Evolutionary conservation across 2,888 invertebrate genomes (phyloP).

Genomic region (Meliscaeva auricollis): DNA sequence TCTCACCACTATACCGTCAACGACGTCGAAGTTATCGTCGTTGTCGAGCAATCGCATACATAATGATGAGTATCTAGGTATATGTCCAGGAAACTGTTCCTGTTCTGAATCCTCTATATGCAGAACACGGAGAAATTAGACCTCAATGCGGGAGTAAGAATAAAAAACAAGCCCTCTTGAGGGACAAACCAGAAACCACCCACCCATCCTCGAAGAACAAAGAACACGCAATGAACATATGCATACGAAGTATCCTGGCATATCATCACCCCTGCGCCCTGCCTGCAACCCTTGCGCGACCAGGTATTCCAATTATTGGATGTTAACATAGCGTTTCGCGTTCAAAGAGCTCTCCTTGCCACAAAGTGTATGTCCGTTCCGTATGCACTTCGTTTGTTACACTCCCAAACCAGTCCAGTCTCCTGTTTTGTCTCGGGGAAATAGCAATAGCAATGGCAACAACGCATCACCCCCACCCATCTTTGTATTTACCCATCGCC

Average conservation of each 20-base stretch:
- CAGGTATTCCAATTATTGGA: conserved; percentile 75
- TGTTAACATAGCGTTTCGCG: conserved; percentile 76
- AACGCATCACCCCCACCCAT: conserved; percentile 47
- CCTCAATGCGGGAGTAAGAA: conserved; percentile 61
- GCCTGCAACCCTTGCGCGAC: conserved; percentile 50
- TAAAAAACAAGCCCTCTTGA: conserved; percentile 60
- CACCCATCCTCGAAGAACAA: conserved; percentile 26
- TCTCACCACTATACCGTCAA: background rate
- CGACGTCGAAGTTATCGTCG: background rate
- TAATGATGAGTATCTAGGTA: conserved; percentile 51
- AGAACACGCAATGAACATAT: conserved; percentile 31
- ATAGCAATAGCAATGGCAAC: conserved; percentile 11
- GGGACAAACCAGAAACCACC: conserved; percentile 1
- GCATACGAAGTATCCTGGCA: background rate
- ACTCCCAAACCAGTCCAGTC: conserved; percentile 24
- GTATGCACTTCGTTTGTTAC: conserved; percentile 64
- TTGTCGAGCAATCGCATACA: conserved; percentile 44
- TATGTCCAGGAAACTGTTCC: conserved; percentile 1
- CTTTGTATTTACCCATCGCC: conserved; percentile 2
- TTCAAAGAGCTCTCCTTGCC: conserved; percentile 68
- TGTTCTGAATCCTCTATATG: conserved; percentile 18
- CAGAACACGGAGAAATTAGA: conserved; percentile 55
- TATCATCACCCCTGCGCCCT: background rate
- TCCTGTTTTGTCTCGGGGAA: conserved; percentile 8
- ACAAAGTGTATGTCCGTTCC: conserved; percentile 68